Conservation (phyloP, 1,140 invertebrate species). For the Drosophila insularis region DNA sequence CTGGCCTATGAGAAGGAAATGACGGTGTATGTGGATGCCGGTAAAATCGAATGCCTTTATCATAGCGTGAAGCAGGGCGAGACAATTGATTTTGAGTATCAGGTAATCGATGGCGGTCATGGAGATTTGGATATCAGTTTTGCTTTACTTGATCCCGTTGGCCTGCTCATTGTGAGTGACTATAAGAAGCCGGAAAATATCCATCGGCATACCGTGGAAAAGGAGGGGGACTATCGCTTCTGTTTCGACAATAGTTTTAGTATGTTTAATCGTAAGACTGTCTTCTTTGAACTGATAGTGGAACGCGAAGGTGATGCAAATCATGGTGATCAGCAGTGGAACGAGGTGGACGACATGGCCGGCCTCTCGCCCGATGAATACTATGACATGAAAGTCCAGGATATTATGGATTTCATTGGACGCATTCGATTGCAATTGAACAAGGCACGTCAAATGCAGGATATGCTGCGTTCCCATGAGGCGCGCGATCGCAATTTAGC, state of each 20-base stretch:
- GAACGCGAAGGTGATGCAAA: slow-evolving; percentile 84
- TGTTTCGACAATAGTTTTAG: slow-evolving; percentile 94
- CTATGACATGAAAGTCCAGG: slow-evolving; percentile 86
- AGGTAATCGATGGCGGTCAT: slow-evolving; percentile 90
- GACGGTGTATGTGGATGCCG: slow-evolving; percentile 87
- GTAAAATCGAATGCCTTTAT: slow-evolving; percentile 88
- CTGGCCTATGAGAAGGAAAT: slow-evolving; percentile 85
- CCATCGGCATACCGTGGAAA: slow-evolving; percentile 84
- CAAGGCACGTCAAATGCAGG: slow-evolving; percentile 88
- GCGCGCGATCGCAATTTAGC: slow-evolving; percentile 90
- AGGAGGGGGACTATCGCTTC: slow-evolving; percentile 89
- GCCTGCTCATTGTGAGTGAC: slow-evolving; percentile 86
- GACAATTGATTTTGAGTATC: slow-evolving; percentile 89
- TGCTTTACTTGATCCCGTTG: slow-evolving; percentile 86
- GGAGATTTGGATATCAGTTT: slow-evolving; percentile 92
- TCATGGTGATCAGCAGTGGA: slow-evolving; percentile 83
- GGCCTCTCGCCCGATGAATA: slow-evolving; percentile 83
- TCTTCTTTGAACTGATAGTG: slow-evolving; percentile 91
- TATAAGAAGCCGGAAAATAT: slow-evolving; percentile 88
- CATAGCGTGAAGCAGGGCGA: slow-evolving; percentile 85
- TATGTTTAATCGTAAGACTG: slow-evolving; percentile 89
- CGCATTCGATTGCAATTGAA: slow-evolving; percentile 85
- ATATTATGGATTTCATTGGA: slow-evolving; percentile 86
- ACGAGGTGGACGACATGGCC: slow-evolving; percentile 80
- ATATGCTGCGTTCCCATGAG: slow-evolving; percentile 88